Evolutionary conservation across 1,140 invertebrate genomes (phyloP).

Genomic region (Drosophila subobscura): DNA sequence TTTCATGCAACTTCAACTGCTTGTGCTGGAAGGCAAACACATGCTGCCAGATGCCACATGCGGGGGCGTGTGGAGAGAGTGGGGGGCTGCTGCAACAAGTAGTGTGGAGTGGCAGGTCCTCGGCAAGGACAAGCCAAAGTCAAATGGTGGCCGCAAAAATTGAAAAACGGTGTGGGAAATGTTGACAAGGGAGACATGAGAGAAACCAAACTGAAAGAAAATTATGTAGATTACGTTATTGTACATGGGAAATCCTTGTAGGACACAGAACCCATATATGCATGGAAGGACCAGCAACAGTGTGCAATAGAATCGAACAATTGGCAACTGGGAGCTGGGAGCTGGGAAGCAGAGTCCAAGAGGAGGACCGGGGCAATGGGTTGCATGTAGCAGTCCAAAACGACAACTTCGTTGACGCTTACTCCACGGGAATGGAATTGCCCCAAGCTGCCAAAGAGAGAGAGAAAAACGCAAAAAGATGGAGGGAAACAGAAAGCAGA

Average conservation of each 20-base stretch:
- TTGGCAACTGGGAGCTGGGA: conserved; percentile 53
- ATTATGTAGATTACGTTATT: conserved; percentile 82
- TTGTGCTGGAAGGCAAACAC: conserved; percentile 65
- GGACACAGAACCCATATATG: conserved; percentile 20
- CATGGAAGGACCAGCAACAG: conserved; percentile 50
- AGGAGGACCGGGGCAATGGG: background rate
- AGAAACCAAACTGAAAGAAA: conserved; percentile 75
- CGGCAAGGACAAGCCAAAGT: conserved; percentile 62
- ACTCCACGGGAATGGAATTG: conserved; percentile 69
- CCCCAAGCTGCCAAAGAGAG: conserved; percentile 25
- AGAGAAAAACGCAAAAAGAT: conserved; percentile 9
- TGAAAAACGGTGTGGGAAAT: conserved; percentile 70
- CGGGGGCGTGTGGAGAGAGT: background rate
- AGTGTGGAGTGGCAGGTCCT: conserved; percentile 26
- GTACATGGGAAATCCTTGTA: conserved; percentile 72
- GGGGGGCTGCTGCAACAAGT: conserved; percentile 63
- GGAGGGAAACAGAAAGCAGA: conserved; percentile 2
- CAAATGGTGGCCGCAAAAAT: conserved; percentile 63
- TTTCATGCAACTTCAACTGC: conserved; percentile 36
- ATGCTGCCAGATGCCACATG: conserved; percentile 38
- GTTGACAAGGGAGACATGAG: conserved; percentile 75
- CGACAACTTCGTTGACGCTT: conserved; percentile 76
- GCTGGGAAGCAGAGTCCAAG: conserved; percentile 15
- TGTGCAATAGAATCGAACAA: conserved; percentile 77
- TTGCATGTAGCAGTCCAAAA: conserved; percentile 71